Percentiles rank a stretch among this genome's conserved stretches.
These are phyloP conservation scores for Hirtodrosophila cameraria DNA, from an alignment of 2,888 invertebrate genomes.

Conservation along the genomic window DNA sequence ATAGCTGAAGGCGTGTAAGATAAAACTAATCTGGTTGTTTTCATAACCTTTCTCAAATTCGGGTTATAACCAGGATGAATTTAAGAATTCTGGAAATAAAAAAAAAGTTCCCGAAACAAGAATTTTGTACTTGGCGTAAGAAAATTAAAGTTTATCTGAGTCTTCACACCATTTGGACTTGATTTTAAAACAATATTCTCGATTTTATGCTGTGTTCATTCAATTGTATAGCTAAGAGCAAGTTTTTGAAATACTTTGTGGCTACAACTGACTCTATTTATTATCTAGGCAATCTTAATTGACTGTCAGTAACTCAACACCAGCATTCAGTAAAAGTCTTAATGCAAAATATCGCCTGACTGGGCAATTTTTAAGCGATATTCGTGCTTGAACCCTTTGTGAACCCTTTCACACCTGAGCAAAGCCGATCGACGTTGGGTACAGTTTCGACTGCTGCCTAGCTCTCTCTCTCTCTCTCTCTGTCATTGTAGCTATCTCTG, in stretches of 20 bases:
- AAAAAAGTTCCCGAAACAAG: too few relatives aligned
- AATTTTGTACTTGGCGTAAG: too few relatives aligned
- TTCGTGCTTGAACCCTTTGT: slow-evolving; percentile 69
- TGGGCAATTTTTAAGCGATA: slow-evolving; percentile 35
- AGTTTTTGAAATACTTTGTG: slow-evolving; percentile 4
- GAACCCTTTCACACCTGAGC: slow-evolving; percentile 74
- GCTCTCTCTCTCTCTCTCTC: slow-evolving; percentile 11
- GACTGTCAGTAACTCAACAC: slow-evolving; percentile 54
- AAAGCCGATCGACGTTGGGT: slow-evolving; percentile 45
- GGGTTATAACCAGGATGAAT: too few relatives aligned
- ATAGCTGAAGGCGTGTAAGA: too few relatives aligned
- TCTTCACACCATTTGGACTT: too few relatives aligned
- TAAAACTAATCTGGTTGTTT: too few relatives aligned
- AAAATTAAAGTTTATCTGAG: too few relatives aligned
- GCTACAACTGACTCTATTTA: slow-evolving; percentile 7
- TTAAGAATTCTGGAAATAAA: too few relatives aligned
- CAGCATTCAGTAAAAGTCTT: slow-evolving; percentile 23
- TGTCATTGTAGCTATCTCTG: slow-evolving; percentile 11
- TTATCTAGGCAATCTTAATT: slow-evolving; percentile 52
- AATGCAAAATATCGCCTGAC: slow-evolving; percentile 36
- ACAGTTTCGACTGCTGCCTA: slow-evolving; percentile 28
- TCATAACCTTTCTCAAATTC: too few relatives aligned
- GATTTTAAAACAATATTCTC: too few relatives aligned
- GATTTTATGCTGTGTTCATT: slow-evolving; percentile 11
- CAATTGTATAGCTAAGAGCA: too few relatives aligned